Evolutionary conservation across 2,888 invertebrate genomes (phyloP), one percentile per base, ranked within the genome.

Genomic region (Diarsia mendica): DNA sequence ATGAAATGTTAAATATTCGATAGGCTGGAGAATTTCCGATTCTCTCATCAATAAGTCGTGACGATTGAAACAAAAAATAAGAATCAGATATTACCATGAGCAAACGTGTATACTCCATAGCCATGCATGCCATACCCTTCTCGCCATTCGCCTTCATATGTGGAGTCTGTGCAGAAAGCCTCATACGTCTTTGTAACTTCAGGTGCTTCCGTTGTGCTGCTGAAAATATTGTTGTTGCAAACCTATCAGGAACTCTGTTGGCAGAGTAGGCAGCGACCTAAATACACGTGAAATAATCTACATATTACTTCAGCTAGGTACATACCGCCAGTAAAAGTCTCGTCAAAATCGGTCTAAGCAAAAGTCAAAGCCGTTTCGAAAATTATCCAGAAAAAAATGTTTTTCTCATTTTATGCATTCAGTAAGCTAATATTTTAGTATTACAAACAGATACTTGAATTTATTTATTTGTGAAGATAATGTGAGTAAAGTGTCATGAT

Each of bases 51-150:
- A n/a, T 39, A 18, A 67, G 39, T 6, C n/a, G 53, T n/a, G n/a
- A n/a, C 51, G 51, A 55, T 13, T 13, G n/a, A 13, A 23, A 55
- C 2, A 55, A 55, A 55, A 55, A 55, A 23, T 23, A n/a, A 9
- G 28, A 44, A 5, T 4, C 23, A 11, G n/a, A 44, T 4, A n/a
- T 58, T 64, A 75, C 75, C 75, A 65, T 58, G 58, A 33, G 0
- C 0, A 73, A 73, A 75, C 13, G 11, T 73, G 28, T 75, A 75
- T 4, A 39, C 58, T 65, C 75, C 75, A n/a, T n/a, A n/a, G 48
- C 75, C 75, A 18, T 75, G 63, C 75, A 75, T 75, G 18, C 73
- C 73, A 13, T 9, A 55, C 6, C 64, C 64, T 11, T 20, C 9
- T 2, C 65, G 46, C 64, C 73, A 75, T 2, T 3, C 55, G n/a